Conservation (phyloP, 1,140 invertebrate genomes). For the Eulimnadia texana region DNA sequence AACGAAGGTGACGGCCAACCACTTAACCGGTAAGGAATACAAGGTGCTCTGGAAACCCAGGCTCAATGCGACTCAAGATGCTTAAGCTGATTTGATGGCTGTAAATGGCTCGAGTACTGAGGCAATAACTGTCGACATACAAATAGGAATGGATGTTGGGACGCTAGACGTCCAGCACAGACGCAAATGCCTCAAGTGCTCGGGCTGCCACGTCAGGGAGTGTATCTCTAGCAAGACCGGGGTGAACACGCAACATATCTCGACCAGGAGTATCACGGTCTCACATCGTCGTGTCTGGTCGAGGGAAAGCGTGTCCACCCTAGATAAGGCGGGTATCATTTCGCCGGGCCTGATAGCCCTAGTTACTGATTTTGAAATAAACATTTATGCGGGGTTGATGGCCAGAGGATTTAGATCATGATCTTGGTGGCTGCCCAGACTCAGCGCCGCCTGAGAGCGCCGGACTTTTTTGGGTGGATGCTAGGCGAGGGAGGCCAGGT, state of each 20-base stretch:
- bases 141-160: background rate
- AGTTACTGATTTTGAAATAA: background rate
- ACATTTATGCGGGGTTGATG: background rate
- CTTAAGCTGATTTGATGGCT: too few species aligned
- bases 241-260: background rate
- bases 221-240: background rate
- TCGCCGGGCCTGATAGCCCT: too few species aligned
- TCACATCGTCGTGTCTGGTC: background rate
- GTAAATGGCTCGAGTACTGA: too few species aligned
- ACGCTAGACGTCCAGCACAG: background rate
- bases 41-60: too few species aligned
- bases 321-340: too few species aligned
- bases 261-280: background rate
- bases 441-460: too few species aligned
- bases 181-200: background rate
- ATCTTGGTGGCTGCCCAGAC: background rate
- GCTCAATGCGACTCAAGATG: too few species aligned
- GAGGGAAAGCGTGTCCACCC: too few species aligned
- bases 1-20: constrained; percentile 6
- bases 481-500: too few species aligned
- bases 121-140: too few species aligned
- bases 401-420: background rate
- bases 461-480: too few species aligned
- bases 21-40: background rate
- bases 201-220: background rate